Base-by-base conservation (phyloP, 2,888 invertebrate species). In the Alviniconcha strummeri region DNA sequence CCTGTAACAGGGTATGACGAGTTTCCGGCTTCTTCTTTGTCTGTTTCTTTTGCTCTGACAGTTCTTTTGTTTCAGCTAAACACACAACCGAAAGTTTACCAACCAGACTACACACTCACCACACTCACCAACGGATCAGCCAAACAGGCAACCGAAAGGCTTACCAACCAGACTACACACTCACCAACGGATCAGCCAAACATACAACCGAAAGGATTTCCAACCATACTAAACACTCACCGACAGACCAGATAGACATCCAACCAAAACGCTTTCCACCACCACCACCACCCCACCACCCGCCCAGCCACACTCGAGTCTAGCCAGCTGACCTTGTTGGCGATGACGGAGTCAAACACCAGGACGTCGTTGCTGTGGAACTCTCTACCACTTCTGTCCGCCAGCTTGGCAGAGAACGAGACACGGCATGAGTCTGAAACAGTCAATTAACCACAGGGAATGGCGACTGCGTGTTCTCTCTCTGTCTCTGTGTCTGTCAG, bases 281-380 rank as follows among this genome's bases (percentile, higher is more conserved):
- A 1, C 15, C 64, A 1, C 15, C 64, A 1, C 64, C 9, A 2
- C 15, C 15, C 9, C 15, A 0, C 36, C 36, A 0, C 36, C 36
- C 36, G 1, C 36, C 36, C 36, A 36, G 36, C 36, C 36, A 36
- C 36, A 36, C 36, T 1, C 36, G 36, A 36, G 3, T 36, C 36
- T 36, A 36, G 36, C 36, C 36, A 36, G 11, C 55, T 74, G n/a
- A 75, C 81, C 74, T 81, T 81, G 74, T 81, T 81, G 57, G 81
- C 36, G 36, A 81, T 54, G 8, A 52, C 74, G 9, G 81, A 52
- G 60, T 81, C 81, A 60, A 81, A 81, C 15, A 71, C n/a, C 55
- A 74, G 17, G 60, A 69, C 13, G 15, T 6, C 17, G 57, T 81
- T 81, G 57, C 81, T 81, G 52, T 36, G 52, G 74, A 81, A 81